phyloP scores from a whole-genome alignment of 2,113 vertebrate genomes.

The Haliaeetus leucogaster region DNA sequence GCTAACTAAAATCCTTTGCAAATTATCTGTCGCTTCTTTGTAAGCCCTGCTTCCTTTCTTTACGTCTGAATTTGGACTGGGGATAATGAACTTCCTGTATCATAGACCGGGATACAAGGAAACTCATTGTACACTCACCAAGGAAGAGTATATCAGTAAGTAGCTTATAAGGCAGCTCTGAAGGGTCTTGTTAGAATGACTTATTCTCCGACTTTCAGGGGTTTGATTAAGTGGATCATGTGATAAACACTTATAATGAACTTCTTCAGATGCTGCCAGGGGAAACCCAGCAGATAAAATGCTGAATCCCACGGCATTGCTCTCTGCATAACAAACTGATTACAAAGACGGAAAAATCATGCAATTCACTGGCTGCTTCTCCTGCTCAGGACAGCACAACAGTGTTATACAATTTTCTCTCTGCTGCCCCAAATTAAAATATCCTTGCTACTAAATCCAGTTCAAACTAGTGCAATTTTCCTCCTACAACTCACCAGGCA shows the following conservation, averaged over 20 bases:
- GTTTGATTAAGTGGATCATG: constrained; percentile 74
- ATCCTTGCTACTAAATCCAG: background rate
- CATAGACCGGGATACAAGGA: constrained; percentile 64
- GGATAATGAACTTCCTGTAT: constrained; percentile 78
- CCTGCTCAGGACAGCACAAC: constrained; percentile 31
- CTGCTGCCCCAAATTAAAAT: constrained; percentile 13
- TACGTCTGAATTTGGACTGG: constrained; percentile 48
- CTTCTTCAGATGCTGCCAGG: constrained; percentile 74
- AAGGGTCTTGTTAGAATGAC: constrained; percentile 71
- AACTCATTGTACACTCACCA: constrained; percentile 68
- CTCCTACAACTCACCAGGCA: background rate
- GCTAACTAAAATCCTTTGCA: constrained; percentile 59
- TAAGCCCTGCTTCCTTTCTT: constrained; percentile 67
- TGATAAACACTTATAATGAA: constrained; percentile 72
- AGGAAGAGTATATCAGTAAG: constrained; percentile 71
- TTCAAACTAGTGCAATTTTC: constrained; percentile 3
- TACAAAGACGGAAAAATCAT: constrained; percentile 34
- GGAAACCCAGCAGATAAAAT: constrained; percentile 67
- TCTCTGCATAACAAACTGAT: constrained; percentile 61
- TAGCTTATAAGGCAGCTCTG: constrained; percentile 67
- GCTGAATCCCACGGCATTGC: constrained; percentile 34
- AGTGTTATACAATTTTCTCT: constrained; percentile 43
- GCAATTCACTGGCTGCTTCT: constrained; percentile 40
- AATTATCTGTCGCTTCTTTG: constrained; percentile 69
- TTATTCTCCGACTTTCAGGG: constrained; percentile 69